Percentiles rank a stretch among this genome's conserved stretches.
These are phyloP conservation scores for Drosophila sp. DNA, from an alignment of 1,140 invertebrate species.

Conservation along the genomic window DNA sequence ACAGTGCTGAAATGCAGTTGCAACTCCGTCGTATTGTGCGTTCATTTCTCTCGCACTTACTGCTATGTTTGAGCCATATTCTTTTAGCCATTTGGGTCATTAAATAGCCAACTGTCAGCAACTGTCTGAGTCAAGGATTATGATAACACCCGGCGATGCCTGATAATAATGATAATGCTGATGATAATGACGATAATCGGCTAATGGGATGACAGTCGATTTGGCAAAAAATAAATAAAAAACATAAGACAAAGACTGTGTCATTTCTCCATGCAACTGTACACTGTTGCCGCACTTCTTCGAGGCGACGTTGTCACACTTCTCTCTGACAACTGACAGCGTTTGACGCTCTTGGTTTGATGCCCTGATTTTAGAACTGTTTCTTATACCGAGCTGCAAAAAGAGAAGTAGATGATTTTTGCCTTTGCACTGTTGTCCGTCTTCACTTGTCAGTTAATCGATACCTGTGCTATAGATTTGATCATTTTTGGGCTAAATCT, in stretches of 20 bases:
- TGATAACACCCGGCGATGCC: conserved; percentile 16
- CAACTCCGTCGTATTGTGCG: conserved; percentile 4
- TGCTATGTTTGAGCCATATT: conserved; percentile 6
- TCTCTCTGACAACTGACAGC: too few species aligned
- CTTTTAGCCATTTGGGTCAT: conserved; percentile 22
- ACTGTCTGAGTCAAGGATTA: conserved; percentile 10
- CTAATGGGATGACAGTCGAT: conserved; percentile 8
- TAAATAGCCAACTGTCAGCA: conserved; percentile 26
- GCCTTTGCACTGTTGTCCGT: too few species aligned
- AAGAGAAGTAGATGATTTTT: too few species aligned
- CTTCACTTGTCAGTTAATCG: too few species aligned
- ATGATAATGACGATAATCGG: conserved; percentile 27
- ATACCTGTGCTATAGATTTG: too few species aligned
- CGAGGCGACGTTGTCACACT: too few species aligned
- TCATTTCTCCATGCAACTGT: not conserved
- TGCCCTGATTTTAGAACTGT: too few species aligned
- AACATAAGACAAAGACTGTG: too few species aligned
- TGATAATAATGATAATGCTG: conserved; percentile 41
- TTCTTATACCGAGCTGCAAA: too few species aligned
- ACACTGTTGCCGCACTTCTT: conserved; percentile 12
- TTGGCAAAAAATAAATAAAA: not conserved
- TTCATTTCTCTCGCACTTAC: conserved; percentile 16
- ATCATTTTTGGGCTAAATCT: too few species aligned
- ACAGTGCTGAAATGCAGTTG: conserved; percentile 1
- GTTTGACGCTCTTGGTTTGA: too few species aligned